A percentile compares a stretch with the other conserved stretches of the same genome.
Evolutionary conservation across 2,888 invertebrate species (phyloP).

Genomic region (Trichogramma dendrolimi): DNA sequence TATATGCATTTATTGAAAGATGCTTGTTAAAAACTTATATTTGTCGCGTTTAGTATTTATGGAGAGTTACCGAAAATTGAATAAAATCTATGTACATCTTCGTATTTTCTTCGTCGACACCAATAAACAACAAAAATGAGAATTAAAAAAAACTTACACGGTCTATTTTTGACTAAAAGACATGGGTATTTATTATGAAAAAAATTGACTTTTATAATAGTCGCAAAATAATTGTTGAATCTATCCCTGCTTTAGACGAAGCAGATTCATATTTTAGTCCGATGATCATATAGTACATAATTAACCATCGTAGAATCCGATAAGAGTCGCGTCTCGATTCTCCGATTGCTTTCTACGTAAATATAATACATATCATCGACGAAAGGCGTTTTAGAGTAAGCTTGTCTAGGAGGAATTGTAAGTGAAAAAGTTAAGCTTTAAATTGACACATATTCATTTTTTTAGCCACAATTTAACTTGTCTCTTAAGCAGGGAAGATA

Average conservation of each 20-base stretch:
- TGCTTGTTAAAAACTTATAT: too few species aligned
- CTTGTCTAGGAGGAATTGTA: conserved; percentile 5
- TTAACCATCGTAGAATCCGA: background rate
- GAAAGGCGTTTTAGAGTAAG: background rate
- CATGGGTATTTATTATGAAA: too few species aligned
- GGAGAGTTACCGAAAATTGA: too few species aligned
- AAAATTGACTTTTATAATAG: background rate
- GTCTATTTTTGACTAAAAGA: conserved; percentile 14
- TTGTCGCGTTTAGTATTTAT: too few species aligned
- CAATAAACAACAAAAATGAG: background rate
- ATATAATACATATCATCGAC: conserved; percentile 17
- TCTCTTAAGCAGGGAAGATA: conserved; percentile 17
- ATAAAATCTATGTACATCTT: too few species aligned
- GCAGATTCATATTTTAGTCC: background rate
- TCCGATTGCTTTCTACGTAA: conserved; percentile 14
- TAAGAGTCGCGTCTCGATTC: background rate
- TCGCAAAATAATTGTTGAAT: conserved; percentile 8
- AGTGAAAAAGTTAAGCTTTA: background rate
- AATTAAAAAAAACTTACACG: background rate
- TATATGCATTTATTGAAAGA: too few species aligned
- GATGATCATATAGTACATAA: background rate
- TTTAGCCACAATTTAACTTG: background rate
- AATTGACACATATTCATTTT: background rate
- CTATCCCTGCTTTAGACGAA: conserved; percentile 15
- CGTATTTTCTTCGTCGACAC: conserved; percentile 3